These are phyloP conservation scores for Drosophila heteroneura DNA, from an alignment of 2,888 invertebrate species.

Conservation along the genomic window DNA sequence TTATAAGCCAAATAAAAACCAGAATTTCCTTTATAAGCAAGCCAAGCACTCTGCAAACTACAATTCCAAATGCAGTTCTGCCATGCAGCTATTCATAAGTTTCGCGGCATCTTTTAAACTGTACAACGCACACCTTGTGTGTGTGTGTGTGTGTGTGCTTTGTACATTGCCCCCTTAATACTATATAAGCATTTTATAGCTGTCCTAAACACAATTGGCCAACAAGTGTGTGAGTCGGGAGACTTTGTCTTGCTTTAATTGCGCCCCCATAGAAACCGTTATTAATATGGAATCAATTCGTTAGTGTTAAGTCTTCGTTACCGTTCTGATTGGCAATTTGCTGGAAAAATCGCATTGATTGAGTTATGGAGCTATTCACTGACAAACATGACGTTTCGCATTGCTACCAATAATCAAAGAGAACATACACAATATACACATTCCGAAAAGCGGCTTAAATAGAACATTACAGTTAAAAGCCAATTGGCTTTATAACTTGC, in stretches of 20 bases:
- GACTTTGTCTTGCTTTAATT: constrained; percentile 46
- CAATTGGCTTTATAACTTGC: constrained; percentile 32
- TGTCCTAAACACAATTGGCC: constrained; percentile 16
- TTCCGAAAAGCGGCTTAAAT: constrained; percentile 48
- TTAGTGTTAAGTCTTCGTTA: constrained; percentile 41
- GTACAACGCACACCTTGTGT: neutral
- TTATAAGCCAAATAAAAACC: neutral
- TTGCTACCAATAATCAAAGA: constrained; percentile 39
- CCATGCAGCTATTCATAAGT: neutral
- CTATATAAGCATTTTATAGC: constrained; percentile 23
- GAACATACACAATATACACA: neutral
- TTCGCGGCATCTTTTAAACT: neutral
- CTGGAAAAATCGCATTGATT: constrained; percentile 42
- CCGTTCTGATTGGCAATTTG: constrained; percentile 56
- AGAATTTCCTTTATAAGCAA: neutral
- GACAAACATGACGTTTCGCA: constrained; percentile 29
- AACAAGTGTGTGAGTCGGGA: constrained; percentile 15
- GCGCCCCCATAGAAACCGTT: constrained; percentile 39
- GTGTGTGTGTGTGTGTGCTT: constrained; percentile 1
- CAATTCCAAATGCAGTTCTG: neutral
- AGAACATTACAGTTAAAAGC: constrained; percentile 38
- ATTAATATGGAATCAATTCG: constrained; percentile 31
- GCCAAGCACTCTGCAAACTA: neutral
- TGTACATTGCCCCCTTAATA: constrained; percentile 50
- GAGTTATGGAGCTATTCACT: constrained; percentile 22